phyloP scores from a whole-genome alignment of 2,113 vertebrate species.

The Porphyrio hochstetteri region DNA sequence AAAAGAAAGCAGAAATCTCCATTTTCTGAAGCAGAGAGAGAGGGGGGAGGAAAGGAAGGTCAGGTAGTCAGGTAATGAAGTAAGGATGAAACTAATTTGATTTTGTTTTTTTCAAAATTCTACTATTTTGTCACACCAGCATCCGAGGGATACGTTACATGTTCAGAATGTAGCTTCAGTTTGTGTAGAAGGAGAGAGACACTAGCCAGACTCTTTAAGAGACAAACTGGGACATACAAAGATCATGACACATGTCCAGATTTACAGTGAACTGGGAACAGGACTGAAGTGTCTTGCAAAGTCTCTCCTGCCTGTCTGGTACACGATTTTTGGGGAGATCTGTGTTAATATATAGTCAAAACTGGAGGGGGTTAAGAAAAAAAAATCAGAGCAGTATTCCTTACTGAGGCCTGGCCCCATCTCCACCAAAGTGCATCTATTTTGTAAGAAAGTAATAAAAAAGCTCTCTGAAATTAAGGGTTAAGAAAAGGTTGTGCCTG shows the following conservation, averaged over 20 bases:
- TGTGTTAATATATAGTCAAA: background rate
- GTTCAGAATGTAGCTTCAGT: background rate
- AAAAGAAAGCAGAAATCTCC: background rate
- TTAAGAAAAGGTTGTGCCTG: background rate
- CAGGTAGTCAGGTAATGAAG: background rate
- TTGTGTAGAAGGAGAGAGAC: background rate
- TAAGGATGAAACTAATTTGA: background rate
- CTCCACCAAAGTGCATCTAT: background rate
- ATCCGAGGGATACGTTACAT: background rate
- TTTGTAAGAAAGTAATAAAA: background rate
- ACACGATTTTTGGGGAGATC: background rate
- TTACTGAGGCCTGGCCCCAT: background rate
- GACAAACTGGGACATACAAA: background rate
- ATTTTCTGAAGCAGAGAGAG: background rate
- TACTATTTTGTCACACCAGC: background rate
- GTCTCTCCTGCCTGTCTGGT: background rate
- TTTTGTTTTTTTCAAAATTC: background rate
- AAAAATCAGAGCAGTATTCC: background rate
- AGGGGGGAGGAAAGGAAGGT: background rate
- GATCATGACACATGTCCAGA: background rate
- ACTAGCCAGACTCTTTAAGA: background rate
- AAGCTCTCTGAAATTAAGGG: background rate
- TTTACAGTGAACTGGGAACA: background rate
- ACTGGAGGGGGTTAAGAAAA: too few species aligned
- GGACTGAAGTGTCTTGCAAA: background rate